Evolutionary conservation across 2,888 invertebrate species (phyloP), one percentile per base, ranked within the genome.

Genomic region (Thereva unica): DNA sequence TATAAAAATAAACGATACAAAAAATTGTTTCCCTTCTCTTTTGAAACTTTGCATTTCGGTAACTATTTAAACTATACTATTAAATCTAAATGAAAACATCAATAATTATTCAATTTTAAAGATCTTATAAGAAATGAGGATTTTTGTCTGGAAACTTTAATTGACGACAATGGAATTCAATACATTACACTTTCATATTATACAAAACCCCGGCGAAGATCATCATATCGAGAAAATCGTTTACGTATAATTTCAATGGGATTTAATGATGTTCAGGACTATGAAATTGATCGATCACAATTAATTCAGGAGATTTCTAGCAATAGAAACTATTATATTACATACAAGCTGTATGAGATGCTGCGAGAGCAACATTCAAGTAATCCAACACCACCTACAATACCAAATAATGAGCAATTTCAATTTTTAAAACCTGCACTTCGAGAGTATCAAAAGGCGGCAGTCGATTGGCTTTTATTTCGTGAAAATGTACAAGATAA

Each of bases 401-500:
- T 56, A 7, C 56, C 49, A 1, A 47, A 56, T 8, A 40, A 71
- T 59, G 74, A 81, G 4, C 79, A 82, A 71, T 84, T 84, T 66
- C 55, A 72, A 1, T 71, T 73, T 68, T 77, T 81, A 10, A 71
- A 69, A 4, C 88, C 89, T 0, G 76, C 71, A 44, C 77, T 91
- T 9, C 78, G 90, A 63, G 42, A 42, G 7, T 42, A 42, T 42
- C 42, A 42, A 42, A 42, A 42, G 9, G 9, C 7, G 7, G 42
- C 42, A 8, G 42, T 42, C 2, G 9, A 42, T 2, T 42, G 42
- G 42, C 9, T 42, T 8, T 7, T 42, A 42, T 9, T 8, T 8
- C 42, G 42, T 8, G 42, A 52, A 52, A 52, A 64, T 61, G 5
- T 42, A 65, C 23, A 71, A 74, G 53, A 67, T 54, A 9, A 57